phyloP scores from a whole-genome alignment of 2,113 vertebrate species.

The Malurus alboscapulatus region DNA sequence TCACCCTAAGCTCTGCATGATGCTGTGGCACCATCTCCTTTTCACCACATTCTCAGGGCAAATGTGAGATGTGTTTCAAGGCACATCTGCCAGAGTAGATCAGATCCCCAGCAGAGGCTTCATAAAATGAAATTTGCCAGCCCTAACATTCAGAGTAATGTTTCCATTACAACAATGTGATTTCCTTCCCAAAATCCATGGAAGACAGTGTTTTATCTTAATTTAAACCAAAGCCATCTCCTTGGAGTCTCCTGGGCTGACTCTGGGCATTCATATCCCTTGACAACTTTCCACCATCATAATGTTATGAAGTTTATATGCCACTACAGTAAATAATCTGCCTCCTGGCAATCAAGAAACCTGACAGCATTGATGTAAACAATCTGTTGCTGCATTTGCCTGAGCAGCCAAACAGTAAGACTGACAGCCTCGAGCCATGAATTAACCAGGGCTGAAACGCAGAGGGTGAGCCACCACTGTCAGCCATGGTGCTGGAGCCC shows the following conservation, averaged over 20 bases:
- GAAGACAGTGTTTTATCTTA: constrained; percentile 32
- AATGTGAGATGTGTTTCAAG: not conserved
- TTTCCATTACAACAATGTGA: constrained; percentile 36
- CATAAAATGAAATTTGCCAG: constrained; percentile 23
- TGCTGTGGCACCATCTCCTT: not conserved
- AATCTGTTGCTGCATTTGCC: constrained; percentile 8
- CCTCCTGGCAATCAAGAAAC: constrained; percentile 52
- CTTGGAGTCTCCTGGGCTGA: constrained; percentile 20
- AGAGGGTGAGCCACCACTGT: not conserved
- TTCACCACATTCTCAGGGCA: not conserved
- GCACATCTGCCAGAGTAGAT: not conserved
- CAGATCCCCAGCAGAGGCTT: not conserved
- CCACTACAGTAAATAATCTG: constrained; percentile 60
- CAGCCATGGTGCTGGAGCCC: fast-evolving
- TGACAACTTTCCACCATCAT: constrained; percentile 60
- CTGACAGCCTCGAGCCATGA: not conserved
- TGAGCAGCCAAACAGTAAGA: not conserved
- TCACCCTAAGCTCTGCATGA: not conserved
- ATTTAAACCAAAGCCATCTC: constrained; percentile 42
- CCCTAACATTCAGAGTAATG: not conserved
- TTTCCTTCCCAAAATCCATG: constrained; percentile 38
- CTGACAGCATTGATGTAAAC: constrained; percentile 27
- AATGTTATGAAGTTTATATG: constrained; percentile 63
- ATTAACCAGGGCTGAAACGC: not conserved
- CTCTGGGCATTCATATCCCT: constrained; percentile 8